Base-by-base conservation (phyloP, 2,888 invertebrate genomes). In the Apotomis betuletana region DNA sequence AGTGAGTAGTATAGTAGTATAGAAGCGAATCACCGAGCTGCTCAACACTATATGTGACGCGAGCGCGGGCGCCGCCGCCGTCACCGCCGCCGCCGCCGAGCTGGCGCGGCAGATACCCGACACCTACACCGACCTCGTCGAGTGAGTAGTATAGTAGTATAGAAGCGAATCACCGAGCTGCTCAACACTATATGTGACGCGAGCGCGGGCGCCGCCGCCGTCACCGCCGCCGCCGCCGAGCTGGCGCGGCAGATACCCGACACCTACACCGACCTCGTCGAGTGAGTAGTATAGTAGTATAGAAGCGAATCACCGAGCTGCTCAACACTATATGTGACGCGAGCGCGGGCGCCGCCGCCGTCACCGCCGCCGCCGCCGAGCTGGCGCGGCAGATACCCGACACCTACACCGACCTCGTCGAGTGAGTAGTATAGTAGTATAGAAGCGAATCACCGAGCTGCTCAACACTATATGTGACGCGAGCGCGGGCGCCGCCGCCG, bases 21-120 rank as follows among this genome's bases (percentile, higher is more conserved):
- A 75, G 67, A 51, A 59, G 13, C 57, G 51, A 1, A 57, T 67
- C 5, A 49, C 46, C 12, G 71, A 72, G 55, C 58, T 74, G 44
- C 27, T 73, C 44, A 44, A 51, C 13, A 41, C 6, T 3, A 36
- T 15, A 13, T 3, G 51, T 9, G 58, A 60, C 6, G 46, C 60
- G n/a, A 46, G 52, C 10, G 44, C 55, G 9, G 60, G 38, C 2
- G 54, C 61, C 13, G 74, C 41, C 15, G 64, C 64, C 44, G 70
- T 27, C 41, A 38, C 60, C 27, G 62, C 73, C 13, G 64, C 70
- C 46, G 70, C 64, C 3, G 10, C 9, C 12, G 64, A 64, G 62
- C 67, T 67, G 13, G 13, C 51, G 3, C 13, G 2, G 3, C 67
- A 9, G 0, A 36, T 67, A 8, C 67, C 67, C 13, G 59, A 58